Conservation (phyloP, 2,797 vertebrate genomes). For the Aplochiton taeniatus region DNA sequence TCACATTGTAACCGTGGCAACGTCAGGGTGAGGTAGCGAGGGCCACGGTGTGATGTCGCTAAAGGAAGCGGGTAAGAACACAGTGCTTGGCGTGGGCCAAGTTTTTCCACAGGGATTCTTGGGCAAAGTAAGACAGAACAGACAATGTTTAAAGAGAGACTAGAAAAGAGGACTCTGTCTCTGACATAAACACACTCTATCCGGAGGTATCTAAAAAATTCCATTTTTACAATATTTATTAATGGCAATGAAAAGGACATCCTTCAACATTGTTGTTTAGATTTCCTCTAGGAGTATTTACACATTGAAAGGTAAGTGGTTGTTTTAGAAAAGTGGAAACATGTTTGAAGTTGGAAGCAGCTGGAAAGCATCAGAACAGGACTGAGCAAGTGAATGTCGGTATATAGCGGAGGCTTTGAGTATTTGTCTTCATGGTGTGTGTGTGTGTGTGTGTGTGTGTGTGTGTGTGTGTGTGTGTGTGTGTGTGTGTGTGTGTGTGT, state of each 20-base stretch:
- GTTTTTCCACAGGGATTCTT: neutral
- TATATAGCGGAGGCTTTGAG: conserved; percentile 28
- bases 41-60: conserved; percentile 5
- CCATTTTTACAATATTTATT: too few relatives aligned
- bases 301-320: conserved; percentile 45
- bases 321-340: conserved; percentile 45
- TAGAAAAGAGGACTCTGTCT: too few relatives aligned
- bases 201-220: too few relatives aligned
- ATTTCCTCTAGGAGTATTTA: conserved; percentile 43
- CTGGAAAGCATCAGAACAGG: conserved; percentile 60
- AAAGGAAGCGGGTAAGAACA: neutral
- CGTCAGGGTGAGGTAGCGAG: conserved; percentile 29
- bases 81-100: neutral
- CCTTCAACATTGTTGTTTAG: conserved; percentile 1
- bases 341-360: conserved; percentile 60
- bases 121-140: too few relatives aligned
- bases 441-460: conserved; percentile 9
- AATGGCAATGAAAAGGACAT: conserved; percentile 9
- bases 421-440: neutral
- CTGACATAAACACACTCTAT: too few relatives aligned
- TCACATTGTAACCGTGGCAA: conserved; percentile 45
- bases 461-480: neutral
- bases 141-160: too few relatives aligned
- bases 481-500: conserved; percentile 13
- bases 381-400: conserved; percentile 36